phyloP scores from a whole-genome alignment of 1,140 invertebrate genomes.

The Philotrypesis tridentata region DNA sequence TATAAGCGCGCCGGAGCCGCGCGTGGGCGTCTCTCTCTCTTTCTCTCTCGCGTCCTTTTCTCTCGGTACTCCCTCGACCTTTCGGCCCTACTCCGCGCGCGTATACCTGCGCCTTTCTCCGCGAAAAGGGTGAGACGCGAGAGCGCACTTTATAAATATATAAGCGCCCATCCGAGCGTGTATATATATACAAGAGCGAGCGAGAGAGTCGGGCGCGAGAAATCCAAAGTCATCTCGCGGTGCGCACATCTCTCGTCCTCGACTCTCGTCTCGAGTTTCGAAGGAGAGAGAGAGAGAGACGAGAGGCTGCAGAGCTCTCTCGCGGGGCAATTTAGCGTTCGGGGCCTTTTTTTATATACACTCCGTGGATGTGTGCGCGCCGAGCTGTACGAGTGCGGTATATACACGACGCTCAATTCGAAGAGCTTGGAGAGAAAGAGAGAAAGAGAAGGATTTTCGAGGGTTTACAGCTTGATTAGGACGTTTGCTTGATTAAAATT shows the following conservation, averaged over 20 bases:
- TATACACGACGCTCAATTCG: conserved; percentile 4
- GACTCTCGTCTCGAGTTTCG: conserved; percentile 46
- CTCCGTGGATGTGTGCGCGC: neutral
- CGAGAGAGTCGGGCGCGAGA: conserved; percentile 43
- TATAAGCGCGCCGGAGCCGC: neutral
- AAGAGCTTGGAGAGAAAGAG: neutral
- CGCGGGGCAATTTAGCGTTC: conserved; percentile 36
- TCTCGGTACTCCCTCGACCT: neutral
- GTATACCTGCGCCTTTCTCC: neutral
- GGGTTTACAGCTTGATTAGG: neutral
- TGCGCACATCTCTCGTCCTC: conserved; percentile 44
- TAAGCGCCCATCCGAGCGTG: conserved; percentile 11
- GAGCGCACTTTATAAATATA: conserved; percentile 43
- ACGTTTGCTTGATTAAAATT: neutral
- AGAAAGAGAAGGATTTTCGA: neutral
- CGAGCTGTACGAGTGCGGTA: no score
- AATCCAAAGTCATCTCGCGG: conserved; percentile 59
- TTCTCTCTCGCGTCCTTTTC: neutral
- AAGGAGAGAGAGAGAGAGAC: conserved; percentile 12
- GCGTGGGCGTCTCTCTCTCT: neutral
- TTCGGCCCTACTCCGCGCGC: neutral
- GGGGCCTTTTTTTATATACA: conserved; percentile 26
- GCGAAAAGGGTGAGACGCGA: neutral
- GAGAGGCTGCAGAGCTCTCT: neutral
- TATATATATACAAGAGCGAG: neutral